Base-by-base conservation (phyloP, 2,888 invertebrate genomes). In the Agrochola lota region DNA sequence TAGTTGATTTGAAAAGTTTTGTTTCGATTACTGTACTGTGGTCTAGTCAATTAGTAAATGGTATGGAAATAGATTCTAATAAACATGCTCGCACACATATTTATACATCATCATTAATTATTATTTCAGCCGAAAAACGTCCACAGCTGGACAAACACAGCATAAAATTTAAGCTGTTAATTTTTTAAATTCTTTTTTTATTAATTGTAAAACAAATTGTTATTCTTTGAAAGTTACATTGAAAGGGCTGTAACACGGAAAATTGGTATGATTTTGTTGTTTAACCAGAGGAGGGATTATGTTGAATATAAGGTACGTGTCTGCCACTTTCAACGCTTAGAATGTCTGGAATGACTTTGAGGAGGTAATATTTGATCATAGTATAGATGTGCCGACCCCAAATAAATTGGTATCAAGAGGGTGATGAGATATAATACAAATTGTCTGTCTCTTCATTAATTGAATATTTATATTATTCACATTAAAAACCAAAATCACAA, bases 1-100 rank as follows among this genome's bases (percentile, higher is more conserved):
- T 79, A 77, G 68, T 76, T 84, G 43, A 79, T 78, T 78, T 71
- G 73, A 80, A 74, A 76, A 72, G 46, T 85, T 82, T 78, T 60
- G 69, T 64, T 71, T 80, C 40, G 46, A 69, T 71, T 52, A 71
- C 68, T 26, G 52, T 26, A 76, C n/a, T 40, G 26, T 26, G 17
- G 23, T 59, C 15, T 62, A 40, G 59, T 76, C 40, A 59, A 46
- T 70, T 46, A 59, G 40, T n/a, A 12, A 49, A 40, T 69, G 3
- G 62, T 40, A 49, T 81, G 20, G 26, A n/a, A 20, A 57, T 57
- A 20, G 12, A 55, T 63, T 55, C 11, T 23, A 30, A 15, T n/a
- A 52, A 52, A 69, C 1, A 23, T 26, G 40, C 15, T 64, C 1
- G 17, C 12, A 4, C 12, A 17, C 4, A 43, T 43, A 43, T 0